A percentile compares a stretch with the other conserved stretches of the same genome.
Evolutionary conservation across 2,888 invertebrate genomes (phyloP).

Genomic region (Augiades crinisus): DNA sequence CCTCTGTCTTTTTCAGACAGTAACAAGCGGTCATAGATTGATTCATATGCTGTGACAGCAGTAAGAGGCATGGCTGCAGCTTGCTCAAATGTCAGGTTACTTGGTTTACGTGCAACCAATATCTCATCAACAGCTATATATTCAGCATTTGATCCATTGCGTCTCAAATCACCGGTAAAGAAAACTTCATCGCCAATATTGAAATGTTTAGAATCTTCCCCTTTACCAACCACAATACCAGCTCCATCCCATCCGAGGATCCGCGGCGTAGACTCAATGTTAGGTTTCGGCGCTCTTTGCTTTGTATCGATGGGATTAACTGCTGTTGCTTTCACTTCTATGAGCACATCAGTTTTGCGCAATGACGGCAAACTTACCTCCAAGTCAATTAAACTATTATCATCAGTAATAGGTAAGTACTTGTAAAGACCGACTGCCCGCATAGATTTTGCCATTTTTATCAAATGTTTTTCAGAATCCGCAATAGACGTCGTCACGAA

Average conservation of each 20-base stretch:
- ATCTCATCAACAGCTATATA: constrained; percentile 61
- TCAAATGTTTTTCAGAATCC: neutral
- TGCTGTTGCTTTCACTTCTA: constrained; percentile 65
- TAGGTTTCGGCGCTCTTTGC: constrained; percentile 57
- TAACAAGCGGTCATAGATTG: constrained; percentile 56
- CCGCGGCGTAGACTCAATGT: constrained; percentile 49
- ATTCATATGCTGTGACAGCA: constrained; percentile 61
- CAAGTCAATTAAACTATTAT: constrained; percentile 59
- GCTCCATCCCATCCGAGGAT: constrained; percentile 71
- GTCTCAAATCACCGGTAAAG: constrained; percentile 58
- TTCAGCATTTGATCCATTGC: constrained; percentile 64
- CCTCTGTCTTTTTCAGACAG: constrained; percentile 63
- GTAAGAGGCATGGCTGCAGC: constrained; percentile 70
- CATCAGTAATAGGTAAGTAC: constrained; percentile 63
- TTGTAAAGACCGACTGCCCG: constrained; percentile 67
- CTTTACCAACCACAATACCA: constrained; percentile 59
- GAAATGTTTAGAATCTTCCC: constrained; percentile 46
- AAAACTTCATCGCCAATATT: constrained; percentile 67
- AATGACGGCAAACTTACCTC: constrained; percentile 55
- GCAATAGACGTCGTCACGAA: neutral
- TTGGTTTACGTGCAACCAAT: constrained; percentile 58
- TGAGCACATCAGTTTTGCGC: constrained; percentile 52
- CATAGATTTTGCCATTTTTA: constrained; percentile 51
- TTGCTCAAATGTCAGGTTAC: constrained; percentile 60
- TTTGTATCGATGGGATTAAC: constrained; percentile 71